A percentile compares a stretch with the other conserved stretches of the same genome.
Conservation (phyloP, 2,113 vertebrate species). For the Polyodon spathula region DNA sequence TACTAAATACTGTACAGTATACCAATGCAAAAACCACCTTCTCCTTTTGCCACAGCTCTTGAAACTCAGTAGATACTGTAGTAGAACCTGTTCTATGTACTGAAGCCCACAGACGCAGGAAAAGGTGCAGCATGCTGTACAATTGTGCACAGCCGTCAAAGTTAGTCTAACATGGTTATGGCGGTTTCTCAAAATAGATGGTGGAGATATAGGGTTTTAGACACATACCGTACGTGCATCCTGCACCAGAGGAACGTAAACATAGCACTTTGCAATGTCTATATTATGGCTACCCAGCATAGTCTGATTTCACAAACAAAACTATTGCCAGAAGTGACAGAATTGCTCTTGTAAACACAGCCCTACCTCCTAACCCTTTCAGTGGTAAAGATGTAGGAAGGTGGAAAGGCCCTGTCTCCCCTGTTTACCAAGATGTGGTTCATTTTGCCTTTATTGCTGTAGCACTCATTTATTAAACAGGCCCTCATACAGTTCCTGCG, state of each 20-base stretch:
- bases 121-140: neutral
- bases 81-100: neutral
- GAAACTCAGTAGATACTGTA: too few species aligned
- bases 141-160: slow-evolving; percentile 28
- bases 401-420: too few species aligned
- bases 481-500: too few species aligned
- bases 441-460: too few species aligned
- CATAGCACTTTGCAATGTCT: slow-evolving; percentile 42
- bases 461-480: too few species aligned
- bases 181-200: slow-evolving; percentile 34
- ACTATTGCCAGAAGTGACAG: slow-evolving; percentile 34
- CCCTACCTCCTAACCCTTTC: too few species aligned
- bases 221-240: slow-evolving; percentile 35
- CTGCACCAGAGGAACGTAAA: slow-evolving; percentile 62
- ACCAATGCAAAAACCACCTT: too few species aligned
- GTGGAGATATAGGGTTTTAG: slow-evolving; percentile 29
- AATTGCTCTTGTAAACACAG: neutral
- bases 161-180: slow-evolving; percentile 18
- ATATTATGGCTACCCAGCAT: slow-evolving; percentile 57
- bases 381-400: too few species aligned
- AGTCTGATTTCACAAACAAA: slow-evolving; percentile 50
- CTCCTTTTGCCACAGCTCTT: too few species aligned
- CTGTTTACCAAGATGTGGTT: too few species aligned
- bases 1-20: too few species aligned
- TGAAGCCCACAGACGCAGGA: neutral